These are phyloP conservation scores for Bombus affinis DNA, from an alignment of 1,140 invertebrate genomes.

Conservation along the genomic window DNA sequence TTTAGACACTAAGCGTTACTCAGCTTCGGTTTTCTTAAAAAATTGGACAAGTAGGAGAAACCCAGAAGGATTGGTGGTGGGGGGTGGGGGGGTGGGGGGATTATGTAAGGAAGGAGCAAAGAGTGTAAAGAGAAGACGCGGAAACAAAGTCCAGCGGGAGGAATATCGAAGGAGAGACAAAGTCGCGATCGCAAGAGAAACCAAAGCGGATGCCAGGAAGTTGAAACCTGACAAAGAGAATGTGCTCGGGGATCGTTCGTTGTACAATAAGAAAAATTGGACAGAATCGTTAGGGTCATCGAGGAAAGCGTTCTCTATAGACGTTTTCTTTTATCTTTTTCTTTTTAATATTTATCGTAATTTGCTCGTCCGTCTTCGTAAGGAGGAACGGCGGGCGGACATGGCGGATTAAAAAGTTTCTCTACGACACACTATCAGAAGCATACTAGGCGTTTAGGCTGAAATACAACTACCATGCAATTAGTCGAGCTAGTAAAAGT, in stretches of 20 bases:
- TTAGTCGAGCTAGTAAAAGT: constrained; percentile 39
- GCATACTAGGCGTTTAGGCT: constrained; percentile 61
- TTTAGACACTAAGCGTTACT: constrained; percentile 60
- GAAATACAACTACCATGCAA: constrained; percentile 68
- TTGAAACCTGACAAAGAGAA: neutral
- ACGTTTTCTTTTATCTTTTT: no score
- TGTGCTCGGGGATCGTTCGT: constrained; percentile 1
- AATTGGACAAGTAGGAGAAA: constrained; percentile 24
- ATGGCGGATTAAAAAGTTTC: constrained; percentile 17
- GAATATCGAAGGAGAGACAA: neutral
- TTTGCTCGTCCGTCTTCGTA: constrained; percentile 36
- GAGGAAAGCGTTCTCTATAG: neutral
- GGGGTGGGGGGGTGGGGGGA: rapidly evolving
- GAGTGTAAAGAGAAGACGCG: neutral
- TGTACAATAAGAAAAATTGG: constrained; percentile 1
- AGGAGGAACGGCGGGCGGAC: constrained; percentile 33
- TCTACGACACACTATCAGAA: constrained; percentile 38
- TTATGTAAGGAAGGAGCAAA: neutral
- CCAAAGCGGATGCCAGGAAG: neutral
- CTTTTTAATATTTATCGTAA: neutral
- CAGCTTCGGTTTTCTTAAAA: constrained; percentile 14
- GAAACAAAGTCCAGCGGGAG: neutral
- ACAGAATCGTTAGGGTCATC: neutral
- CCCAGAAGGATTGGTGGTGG: neutral
- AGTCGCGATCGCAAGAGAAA: neutral